Base-by-base conservation (phyloP, 2,113 vertebrate species). In the Scolopax mira region DNA sequence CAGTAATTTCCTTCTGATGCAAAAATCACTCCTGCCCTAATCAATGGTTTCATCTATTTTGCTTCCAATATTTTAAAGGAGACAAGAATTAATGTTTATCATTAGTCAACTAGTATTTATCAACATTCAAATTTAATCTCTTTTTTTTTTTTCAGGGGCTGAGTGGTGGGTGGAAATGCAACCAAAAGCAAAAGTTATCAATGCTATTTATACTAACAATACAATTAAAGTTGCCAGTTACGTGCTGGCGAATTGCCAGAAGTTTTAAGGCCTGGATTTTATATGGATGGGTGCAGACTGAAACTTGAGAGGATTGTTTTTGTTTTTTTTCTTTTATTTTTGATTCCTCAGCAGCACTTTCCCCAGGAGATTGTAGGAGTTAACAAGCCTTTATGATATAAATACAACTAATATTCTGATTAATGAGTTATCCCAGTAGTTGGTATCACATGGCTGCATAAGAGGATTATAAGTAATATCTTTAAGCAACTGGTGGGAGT, bases 401-500 rank as follows among this genome's bases (percentile, higher is more conserved):
- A 94, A 62, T 54, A 57, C 85, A 91, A 93, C 64, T 79, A 93
- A 93, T 69, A 88, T 79, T 85, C 33, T 79, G 71, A 85, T 91
- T 95, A 91, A 93, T 85, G 79, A 89, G 78, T 91, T 94, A 73
- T 67, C 74, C 79, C 79, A 85, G 79, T 28, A 82, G 62, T 21
- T 91, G 66, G 61, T 65, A 93, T 93, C 92, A 93, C 85, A 69
- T 71, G 92, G 75, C 54, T 83, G 82, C 61, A 28, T 80, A 88
- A 97, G 82, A 90, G 82, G 96, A 94, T 96, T 94, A 75, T n/a
- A 89, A 79, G 15, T 58, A 88, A 48, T 93, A 85, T 94, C 74
- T 96, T 93, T 9, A 69, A 61, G 92, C 85, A 85, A 85, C 25
- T 78, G 27, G 24, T 2, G 52, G 52, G 89, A 96, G 58, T 79